Percentiles rank a stretch among this genome's conserved stretches.
phyloP scores from a whole-genome alignment of 2,888 invertebrate species.

The Rhingia rostrata region DNA sequence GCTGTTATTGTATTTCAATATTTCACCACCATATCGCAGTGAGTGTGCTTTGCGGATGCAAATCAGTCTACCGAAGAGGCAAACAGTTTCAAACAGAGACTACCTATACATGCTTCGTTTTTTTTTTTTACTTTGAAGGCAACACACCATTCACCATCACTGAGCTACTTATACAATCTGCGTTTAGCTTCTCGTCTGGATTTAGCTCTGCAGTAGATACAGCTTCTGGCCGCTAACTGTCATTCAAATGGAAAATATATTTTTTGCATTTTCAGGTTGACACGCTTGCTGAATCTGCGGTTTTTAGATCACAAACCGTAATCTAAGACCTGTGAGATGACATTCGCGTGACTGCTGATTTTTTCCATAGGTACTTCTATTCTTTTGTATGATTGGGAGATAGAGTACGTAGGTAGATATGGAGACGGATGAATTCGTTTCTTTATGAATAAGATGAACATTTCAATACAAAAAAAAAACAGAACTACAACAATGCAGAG shows the following conservation, averaged over 20 bases:
- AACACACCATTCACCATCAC: constrained; percentile 61
- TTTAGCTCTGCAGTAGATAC: constrained; percentile 5
- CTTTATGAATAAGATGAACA: not conserved
- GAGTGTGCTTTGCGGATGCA: constrained; percentile 59
- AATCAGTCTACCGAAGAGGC: constrained; percentile 59
- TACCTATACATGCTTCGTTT: not conserved
- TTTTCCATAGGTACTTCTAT: constrained; percentile 7
- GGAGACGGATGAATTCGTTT: not conserved
- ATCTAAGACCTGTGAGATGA: constrained; percentile 79
- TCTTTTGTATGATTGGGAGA: not conserved
- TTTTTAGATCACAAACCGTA: constrained; percentile 77
- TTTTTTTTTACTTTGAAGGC: constrained; percentile 36
- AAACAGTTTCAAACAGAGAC: constrained; percentile 43
- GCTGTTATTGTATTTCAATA: constrained; percentile 69
- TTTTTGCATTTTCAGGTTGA: constrained; percentile 78
- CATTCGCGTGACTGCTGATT: constrained; percentile 57
- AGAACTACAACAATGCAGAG: not conserved
- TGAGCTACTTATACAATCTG: constrained; percentile 55
- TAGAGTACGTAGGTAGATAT: not conserved
- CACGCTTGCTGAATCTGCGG: constrained; percentile 81
- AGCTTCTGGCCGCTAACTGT: constrained; percentile 21
- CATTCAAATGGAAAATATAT: constrained; percentile 60
- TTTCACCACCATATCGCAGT: constrained; percentile 37
- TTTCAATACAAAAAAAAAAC: not conserved
- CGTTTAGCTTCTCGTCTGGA: constrained; percentile 18